Percentiles rank a stretch among this genome's conserved stretches.
Evolutionary conservation across 2,113 vertebrate genomes (phyloP).

Genomic region (Scalopus aquaticus): DNA sequence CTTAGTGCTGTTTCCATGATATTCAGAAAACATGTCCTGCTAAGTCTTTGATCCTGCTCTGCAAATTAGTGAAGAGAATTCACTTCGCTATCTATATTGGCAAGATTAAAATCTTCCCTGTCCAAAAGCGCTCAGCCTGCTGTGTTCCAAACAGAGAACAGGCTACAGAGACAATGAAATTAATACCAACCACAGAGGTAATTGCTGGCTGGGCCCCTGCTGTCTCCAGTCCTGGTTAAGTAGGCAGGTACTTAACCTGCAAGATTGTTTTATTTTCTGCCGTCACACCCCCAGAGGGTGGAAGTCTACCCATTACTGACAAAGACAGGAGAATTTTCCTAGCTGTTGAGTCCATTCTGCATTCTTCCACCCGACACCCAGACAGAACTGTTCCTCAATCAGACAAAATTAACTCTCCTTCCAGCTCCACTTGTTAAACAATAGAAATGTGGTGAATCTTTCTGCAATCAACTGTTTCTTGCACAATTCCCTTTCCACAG

Average conservation of each 20-base stretch:
- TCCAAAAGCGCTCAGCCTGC: not conserved
- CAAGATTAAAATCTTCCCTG: slow-evolving; percentile 20
- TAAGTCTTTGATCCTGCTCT: not conserved
- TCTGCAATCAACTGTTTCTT: not conserved
- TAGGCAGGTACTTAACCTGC: not conserved
- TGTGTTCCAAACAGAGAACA: not conserved
- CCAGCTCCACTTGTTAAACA: not conserved
- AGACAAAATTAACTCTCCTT: slow-evolving; percentile 13
- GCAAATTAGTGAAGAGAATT: slow-evolving; percentile 31
- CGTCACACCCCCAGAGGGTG: not conserved
- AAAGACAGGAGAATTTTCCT: slow-evolving; percentile 8
- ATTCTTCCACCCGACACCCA: not conserved
- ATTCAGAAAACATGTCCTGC: not conserved
- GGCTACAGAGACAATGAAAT: not conserved
- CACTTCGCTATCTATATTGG: not conserved
- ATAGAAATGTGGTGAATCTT: not conserved
- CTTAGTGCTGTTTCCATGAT: not conserved
- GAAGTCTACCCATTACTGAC: not conserved
- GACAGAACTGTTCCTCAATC: not conserved
- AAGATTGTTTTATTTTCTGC: not conserved
- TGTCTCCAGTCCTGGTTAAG: too few species aligned
- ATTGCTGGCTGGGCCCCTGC: not conserved
- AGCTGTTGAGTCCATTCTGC: not conserved
- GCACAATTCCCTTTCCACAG: not conserved
- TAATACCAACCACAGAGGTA: not conserved